Evolutionary conservation across 2,113 vertebrate genomes (phyloP).

Genomic region (Eira barbara): DNA sequence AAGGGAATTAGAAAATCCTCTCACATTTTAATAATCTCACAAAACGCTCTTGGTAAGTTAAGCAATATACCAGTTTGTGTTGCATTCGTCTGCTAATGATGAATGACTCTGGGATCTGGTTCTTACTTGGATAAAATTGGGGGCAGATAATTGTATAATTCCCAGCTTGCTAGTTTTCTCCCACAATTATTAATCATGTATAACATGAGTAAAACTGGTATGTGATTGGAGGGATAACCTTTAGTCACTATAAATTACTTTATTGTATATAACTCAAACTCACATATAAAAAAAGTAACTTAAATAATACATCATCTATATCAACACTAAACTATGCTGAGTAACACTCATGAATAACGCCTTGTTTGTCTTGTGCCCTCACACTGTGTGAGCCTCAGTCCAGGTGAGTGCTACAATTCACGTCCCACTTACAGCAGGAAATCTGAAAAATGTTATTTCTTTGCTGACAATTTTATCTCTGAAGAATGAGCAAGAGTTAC

Average conservation of each 20-base stretch:
- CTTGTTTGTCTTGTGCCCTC: background rate
- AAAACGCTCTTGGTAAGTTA: background rate
- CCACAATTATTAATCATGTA: background rate
- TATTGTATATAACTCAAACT: background rate
- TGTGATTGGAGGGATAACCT: background rate
- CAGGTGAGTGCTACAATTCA: background rate
- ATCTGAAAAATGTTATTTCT: slow-evolving; percentile 45
- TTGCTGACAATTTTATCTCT: slow-evolving; percentile 58
- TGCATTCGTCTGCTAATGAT: background rate
- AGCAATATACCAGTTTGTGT: background rate
- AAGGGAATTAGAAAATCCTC: background rate
- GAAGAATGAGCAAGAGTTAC: slow-evolving; percentile 4
- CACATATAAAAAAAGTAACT: background rate
- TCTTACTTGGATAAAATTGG: background rate
- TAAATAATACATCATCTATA: background rate
- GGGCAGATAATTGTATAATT: background rate
- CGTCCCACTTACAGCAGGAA: slow-evolving; percentile 12
- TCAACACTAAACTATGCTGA: background rate
- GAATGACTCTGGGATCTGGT: background rate
- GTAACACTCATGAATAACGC: background rate
- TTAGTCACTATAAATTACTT: background rate
- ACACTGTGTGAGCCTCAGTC: background rate
- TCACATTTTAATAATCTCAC: background rate
- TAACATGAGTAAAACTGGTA: background rate
- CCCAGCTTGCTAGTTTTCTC: background rate